phyloP scores from a whole-genome alignment of 1,140 invertebrate species.

The Xylocopa sonorina region DNA sequence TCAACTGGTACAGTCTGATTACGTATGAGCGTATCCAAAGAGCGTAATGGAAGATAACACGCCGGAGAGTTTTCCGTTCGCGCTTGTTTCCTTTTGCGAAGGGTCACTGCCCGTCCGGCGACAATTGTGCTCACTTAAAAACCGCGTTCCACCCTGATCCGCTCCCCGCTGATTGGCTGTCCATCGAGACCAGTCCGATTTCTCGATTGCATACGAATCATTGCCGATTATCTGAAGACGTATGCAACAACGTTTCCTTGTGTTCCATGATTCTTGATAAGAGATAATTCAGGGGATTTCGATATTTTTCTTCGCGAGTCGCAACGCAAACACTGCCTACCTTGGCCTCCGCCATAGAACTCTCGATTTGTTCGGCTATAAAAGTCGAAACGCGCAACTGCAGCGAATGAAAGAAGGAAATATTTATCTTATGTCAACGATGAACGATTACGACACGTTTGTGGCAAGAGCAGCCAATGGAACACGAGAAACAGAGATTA shows the following conservation, averaged over 20 bases:
- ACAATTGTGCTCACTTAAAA: not conserved
- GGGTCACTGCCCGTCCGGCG: not conserved
- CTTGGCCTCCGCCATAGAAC: too few relatives aligned
- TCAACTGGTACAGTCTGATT: conserved; percentile 40
- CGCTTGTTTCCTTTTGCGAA: not conserved
- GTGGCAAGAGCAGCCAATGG: too few relatives aligned
- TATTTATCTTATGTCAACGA: not conserved
- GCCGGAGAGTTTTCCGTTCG: not conserved
- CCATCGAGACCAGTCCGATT: not conserved
- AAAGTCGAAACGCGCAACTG: too few relatives aligned
- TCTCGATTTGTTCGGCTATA: too few relatives aligned
- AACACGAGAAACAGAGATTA: not conserved
- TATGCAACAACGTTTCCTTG: not conserved
- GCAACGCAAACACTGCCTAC: not conserved
- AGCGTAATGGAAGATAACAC: conserved; percentile 38
- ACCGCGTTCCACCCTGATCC: not conserved
- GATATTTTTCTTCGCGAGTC: not conserved
- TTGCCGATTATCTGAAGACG: not conserved
- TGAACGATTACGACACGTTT: not conserved
- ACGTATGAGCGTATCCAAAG: not conserved
- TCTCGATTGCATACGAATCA: not conserved
- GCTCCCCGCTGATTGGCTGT: not conserved
- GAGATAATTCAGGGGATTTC: not conserved
- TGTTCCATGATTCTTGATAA: not conserved
- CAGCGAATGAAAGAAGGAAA: too few relatives aligned